Percentiles rank a stretch among this genome's conserved stretches.
phyloP scores from a whole-genome alignment of 1,140 invertebrate genomes.

The Neodiprion virginianus region DNA sequence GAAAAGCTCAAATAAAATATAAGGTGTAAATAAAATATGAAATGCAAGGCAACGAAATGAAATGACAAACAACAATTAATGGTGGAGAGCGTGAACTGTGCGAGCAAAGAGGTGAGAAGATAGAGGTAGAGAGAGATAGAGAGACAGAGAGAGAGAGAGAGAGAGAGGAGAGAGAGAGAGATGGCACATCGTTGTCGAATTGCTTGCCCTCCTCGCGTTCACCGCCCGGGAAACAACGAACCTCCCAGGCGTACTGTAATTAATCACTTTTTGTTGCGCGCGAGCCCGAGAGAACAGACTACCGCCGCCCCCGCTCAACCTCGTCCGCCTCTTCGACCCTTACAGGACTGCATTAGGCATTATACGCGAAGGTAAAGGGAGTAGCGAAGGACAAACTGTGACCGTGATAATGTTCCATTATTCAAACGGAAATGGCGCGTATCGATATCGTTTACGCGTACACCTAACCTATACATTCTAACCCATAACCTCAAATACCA shows the following conservation, averaged over 20 bases:
- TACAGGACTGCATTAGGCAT: background rate
- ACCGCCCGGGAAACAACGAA: slow-evolving; percentile 49
- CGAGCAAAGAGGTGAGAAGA: background rate
- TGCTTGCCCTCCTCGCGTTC: slow-evolving; percentile 24
- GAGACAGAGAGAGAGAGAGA: background rate
- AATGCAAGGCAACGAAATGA: too few species aligned
- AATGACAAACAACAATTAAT: too few species aligned
- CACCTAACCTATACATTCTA: too few species aligned
- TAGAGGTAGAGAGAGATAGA: background rate
- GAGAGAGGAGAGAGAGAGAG: slow-evolving; percentile 8
- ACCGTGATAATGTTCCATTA: too few species aligned
- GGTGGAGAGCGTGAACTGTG: too few species aligned
- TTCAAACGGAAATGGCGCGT: too few species aligned
- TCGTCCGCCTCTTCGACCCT: background rate
- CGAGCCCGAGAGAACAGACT: background rate
- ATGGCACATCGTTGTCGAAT: slow-evolving; percentile 45
- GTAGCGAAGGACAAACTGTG: too few species aligned
- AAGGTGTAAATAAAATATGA: too few species aligned
- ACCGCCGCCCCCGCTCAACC: background rate
- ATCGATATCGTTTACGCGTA: too few species aligned
- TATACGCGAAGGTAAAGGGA: too few species aligned
- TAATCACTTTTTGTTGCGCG: slow-evolving; percentile 52
- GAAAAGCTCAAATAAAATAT: too few species aligned
- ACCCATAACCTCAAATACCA: too few species aligned
- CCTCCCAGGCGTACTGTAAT: slow-evolving; percentile 49